A percentile compares a stretch with the other conserved stretches of the same genome.
phyloP scores from a whole-genome alignment of 2,888 invertebrate genomes.

The Eudasyphora cyanicolor region DNA sequence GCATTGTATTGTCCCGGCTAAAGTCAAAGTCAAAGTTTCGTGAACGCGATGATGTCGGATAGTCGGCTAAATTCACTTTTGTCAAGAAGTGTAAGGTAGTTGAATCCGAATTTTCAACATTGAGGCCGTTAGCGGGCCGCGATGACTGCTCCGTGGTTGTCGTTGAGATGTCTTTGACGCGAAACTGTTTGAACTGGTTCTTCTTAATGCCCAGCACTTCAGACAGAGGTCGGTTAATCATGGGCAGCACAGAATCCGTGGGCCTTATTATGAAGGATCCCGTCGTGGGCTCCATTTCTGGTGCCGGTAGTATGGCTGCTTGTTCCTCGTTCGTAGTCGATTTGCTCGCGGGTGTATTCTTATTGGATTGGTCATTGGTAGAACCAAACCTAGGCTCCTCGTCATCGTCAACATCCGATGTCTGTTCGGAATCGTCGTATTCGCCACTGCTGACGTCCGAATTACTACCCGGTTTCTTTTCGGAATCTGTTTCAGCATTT shows the following conservation, averaged over 20 bases:
- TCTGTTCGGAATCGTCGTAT: constrained; percentile 66
- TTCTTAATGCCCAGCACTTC: constrained; percentile 80
- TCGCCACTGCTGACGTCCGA: constrained; percentile 66
- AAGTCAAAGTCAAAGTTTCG: constrained; percentile 78
- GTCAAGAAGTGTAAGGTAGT: constrained; percentile 73
- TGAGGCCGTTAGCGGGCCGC: constrained; percentile 63
- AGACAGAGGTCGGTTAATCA: constrained; percentile 79
- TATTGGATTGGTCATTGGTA: constrained; percentile 42
- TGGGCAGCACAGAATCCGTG: constrained; percentile 78
- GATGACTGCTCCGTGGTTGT: constrained; percentile 69
- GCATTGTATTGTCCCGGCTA: constrained; percentile 77
- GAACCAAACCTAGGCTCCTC: constrained; percentile 58
- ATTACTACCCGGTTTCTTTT: constrained; percentile 66
- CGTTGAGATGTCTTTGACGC: constrained; percentile 76
- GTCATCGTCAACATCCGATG: constrained; percentile 65
- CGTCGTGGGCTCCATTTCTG: constrained; percentile 59
- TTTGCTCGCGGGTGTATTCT: constrained; percentile 60
- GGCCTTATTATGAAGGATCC: constrained; percentile 74
- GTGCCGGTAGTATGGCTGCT: constrained; percentile 66
- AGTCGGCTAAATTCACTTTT: constrained; percentile 77
- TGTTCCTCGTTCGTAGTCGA: constrained; percentile 68
- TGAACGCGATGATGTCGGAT: constrained; percentile 74
- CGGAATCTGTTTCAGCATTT: constrained; percentile 38
- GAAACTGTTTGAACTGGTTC: constrained; percentile 79
- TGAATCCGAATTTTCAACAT: constrained; percentile 63